A percentile compares a stretch with the other conserved stretches of the same genome.
Conservation (phyloP, 2,797 vertebrate species). For the Gouania willdenowi region DNA sequence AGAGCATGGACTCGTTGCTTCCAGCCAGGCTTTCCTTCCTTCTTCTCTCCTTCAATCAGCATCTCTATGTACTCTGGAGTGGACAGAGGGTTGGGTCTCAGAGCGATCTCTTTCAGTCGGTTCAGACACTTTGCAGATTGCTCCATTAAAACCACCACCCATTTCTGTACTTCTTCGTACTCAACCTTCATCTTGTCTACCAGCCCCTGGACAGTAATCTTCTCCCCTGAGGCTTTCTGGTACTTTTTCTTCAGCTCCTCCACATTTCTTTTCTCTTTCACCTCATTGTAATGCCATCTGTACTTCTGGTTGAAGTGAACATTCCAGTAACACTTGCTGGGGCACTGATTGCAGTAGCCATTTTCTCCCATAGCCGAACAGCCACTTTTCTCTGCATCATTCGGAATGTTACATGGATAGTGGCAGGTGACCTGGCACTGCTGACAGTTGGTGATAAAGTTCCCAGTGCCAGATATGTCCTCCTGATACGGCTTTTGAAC, state of each 20-base stretch:
- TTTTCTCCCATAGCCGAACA: slow-evolving; percentile 16
- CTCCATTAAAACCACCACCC: slow-evolving; percentile 20
- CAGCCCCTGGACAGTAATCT: slow-evolving; percentile 15
- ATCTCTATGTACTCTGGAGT: slow-evolving; percentile 56
- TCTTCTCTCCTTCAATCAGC: slow-evolving; percentile 49
- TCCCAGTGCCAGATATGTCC: slow-evolving; percentile 3
- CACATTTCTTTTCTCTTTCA: slow-evolving; percentile 30
- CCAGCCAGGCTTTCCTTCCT: slow-evolving; percentile 40
- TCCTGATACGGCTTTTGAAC: slow-evolving; percentile 11
- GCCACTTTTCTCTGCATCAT: neutral
- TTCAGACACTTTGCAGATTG: slow-evolving; percentile 20
- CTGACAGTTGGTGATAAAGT: slow-evolving; percentile 50
- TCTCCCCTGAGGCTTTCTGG: slow-evolving; percentile 12
- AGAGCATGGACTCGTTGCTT: slow-evolving; percentile 26
- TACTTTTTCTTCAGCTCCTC: slow-evolving; percentile 40
- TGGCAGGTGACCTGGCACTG: slow-evolving; percentile 48
- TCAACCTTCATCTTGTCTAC: slow-evolving; percentile 36
- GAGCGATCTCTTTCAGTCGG: slow-evolving; percentile 56
- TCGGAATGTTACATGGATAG: slow-evolving; percentile 23
- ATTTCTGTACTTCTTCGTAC: slow-evolving; percentile 11
- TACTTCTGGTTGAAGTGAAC: slow-evolving; percentile 44
- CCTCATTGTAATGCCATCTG: slow-evolving; percentile 33
- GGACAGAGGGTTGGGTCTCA: slow-evolving; percentile 49
- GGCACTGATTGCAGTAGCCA: slow-evolving; percentile 37
- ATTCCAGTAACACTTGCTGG: slow-evolving; percentile 38